Base-by-base conservation (phyloP, 2,888 invertebrate species). In the Diabrotica balteata region DNA sequence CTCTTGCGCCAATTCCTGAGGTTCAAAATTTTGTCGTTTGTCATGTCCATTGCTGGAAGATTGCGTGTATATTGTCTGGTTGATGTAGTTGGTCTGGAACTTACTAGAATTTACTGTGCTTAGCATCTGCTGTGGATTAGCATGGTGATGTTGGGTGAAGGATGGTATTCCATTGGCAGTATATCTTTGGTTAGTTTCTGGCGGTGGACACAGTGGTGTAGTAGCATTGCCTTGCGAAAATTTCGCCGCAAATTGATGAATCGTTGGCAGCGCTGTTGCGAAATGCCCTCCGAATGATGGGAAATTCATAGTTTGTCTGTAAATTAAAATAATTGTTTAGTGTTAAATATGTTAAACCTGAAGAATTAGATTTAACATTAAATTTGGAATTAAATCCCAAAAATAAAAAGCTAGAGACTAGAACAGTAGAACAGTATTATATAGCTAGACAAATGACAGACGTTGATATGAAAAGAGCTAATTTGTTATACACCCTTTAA, bases 211-310 rank as follows among this genome's bases (percentile, higher is more conserved):
- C n/a, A 77, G 59, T 11, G 67, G 47, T 9, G 75, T 44, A n/a
- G 72, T 65, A 9, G 75, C 67, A 65, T 74, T 80, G 49, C 84
- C 84, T 84, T 88, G 80, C 84, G 88, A 78, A 71, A 90, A 87
- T 86, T 93, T 91, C 71, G 93, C 91, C 47, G 92, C 89, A 83
- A 94, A 94, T 84, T 94, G 94, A 83, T 94, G 93, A 81, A 94
- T 92, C 68, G 91, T 90, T 73, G 93, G 93, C 76, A 93, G 89
- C 76, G 91, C 88, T 75, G 90, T 89, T 77, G 92, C 91, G 82
- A 91, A 93, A 84, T 90, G 93, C 78, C 91, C 90, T 78, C 92
- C 92, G 83, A 94, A 94, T 75, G 93, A 93, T 79, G 93, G 90
- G 86, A 94, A 94, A 87, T 94, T 94, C 94, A 94, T 94, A 80